phyloP scores from a whole-genome alignment of 2,113 vertebrate genomes.

The Tachuris rubrigastra region DNA sequence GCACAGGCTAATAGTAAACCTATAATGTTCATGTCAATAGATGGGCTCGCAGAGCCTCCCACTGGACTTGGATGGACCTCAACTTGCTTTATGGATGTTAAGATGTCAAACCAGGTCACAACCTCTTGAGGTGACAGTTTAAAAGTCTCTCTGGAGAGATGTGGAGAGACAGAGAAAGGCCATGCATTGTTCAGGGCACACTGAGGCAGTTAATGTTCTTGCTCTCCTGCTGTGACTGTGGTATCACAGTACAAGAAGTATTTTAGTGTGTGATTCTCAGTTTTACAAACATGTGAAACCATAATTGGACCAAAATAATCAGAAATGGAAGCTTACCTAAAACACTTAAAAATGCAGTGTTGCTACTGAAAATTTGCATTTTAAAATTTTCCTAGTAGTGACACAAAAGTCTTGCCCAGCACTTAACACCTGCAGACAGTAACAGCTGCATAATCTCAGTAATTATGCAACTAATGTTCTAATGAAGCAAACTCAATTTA shows the following conservation, averaged over 20 bases:
- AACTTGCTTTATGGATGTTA: background rate
- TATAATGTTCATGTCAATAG: background rate
- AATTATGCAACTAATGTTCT: slow-evolving; percentile 41
- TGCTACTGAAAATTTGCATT: background rate
- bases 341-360: background rate
- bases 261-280: background rate
- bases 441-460: slow-evolving; percentile 46
- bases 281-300: background rate
- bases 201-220: background rate
- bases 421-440: slow-evolving; percentile 39
- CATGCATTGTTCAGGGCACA: background rate
- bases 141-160: background rate
- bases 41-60: background rate
- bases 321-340: background rate
- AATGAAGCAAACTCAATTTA: slow-evolving; percentile 53
- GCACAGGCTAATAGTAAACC: background rate
- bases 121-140: background rate
- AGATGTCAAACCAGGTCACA: background rate
- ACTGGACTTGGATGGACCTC: background rate
- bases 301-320: background rate
- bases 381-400: background rate
- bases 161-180: background rate
- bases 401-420: background rate
- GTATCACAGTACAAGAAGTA: background rate
- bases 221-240: background rate